Evolutionary conservation across 2,888 invertebrate species (phyloP).

Genomic region (Mayetiola destructor): DNA sequence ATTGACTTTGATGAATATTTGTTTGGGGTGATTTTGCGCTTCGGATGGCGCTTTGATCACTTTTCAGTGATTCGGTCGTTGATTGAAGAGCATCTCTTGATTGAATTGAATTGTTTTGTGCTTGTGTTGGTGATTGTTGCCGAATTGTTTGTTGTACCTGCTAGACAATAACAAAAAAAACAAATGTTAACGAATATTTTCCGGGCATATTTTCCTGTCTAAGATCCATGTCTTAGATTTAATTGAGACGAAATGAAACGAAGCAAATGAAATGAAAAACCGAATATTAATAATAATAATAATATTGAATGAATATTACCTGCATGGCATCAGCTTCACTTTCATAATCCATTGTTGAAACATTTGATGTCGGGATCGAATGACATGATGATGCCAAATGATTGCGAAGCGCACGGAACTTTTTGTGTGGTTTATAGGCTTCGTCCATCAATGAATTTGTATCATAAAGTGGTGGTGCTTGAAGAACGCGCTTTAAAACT

Average conservation of each 20-base stretch:
- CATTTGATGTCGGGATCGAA: no score
- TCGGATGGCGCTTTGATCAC: constrained; percentile 37
- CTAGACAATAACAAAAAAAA: not conserved
- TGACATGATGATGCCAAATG: no score
- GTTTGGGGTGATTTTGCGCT: constrained; percentile 38
- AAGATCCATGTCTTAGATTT: no score
- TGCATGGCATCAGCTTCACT: constrained; percentile 18
- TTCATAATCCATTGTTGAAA: no score
- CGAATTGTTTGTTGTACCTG: constrained; percentile 21
- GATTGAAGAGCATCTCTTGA: constrained; percentile 23
- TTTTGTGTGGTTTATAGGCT: constrained; percentile 90
- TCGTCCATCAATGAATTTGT: constrained; percentile 86
- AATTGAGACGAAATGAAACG: no score
- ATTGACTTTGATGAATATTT: constrained; percentile 29
- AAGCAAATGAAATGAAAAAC: no score
- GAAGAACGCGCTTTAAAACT: constrained; percentile 78
- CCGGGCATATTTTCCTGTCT: no score
- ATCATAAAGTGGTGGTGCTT: constrained; percentile 83
- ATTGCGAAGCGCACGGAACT: constrained; percentile 79
- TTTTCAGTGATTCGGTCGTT: not conserved
- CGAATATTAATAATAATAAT: not conserved
- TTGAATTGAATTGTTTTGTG: constrained; percentile 21
- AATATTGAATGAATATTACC: constrained; percentile 21
- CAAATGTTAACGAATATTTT: not conserved
- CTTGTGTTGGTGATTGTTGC: constrained; percentile 18